phyloP scores from a whole-genome alignment of 2,797 vertebrate species.

The Danio albolineatus region DNA sequence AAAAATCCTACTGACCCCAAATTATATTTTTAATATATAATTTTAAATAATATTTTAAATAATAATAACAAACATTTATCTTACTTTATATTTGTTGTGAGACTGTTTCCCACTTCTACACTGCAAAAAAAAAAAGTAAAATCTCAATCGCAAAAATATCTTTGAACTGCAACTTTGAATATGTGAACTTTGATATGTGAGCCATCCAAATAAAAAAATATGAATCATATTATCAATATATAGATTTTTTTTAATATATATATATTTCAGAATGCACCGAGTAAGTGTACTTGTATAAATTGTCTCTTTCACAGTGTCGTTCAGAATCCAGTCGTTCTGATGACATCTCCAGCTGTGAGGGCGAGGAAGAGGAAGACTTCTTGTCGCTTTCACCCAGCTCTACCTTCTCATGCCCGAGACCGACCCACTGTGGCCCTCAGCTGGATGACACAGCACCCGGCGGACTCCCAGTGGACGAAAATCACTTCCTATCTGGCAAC shows the following conservation, averaged over 20 bases:
- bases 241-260: neutral
- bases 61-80: no score
- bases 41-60: no score
- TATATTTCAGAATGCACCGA: neutral
- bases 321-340: constrained; percentile 96
- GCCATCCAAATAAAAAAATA: no score
- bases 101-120: no score
- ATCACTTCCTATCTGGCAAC: constrained; percentile 88
- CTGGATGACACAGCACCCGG: constrained; percentile 83
- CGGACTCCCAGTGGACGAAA: constrained; percentile 85
- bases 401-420: constrained; percentile 84
- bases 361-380: constrained; percentile 85
- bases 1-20: no score
- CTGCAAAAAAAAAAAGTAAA: no score
- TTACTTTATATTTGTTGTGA: no score
- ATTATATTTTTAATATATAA: no score
- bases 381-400: constrained; percentile 89
- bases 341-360: constrained; percentile 93
- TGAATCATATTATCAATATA: neutral
- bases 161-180: no score
- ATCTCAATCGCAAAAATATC: no score
- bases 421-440: constrained; percentile 78
- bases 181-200: no score
- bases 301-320: constrained; percentile 73
- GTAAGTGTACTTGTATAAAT: neutral